Conservation (phyloP, 2,888 invertebrate species). For the Zeuzera pyrina region DNA sequence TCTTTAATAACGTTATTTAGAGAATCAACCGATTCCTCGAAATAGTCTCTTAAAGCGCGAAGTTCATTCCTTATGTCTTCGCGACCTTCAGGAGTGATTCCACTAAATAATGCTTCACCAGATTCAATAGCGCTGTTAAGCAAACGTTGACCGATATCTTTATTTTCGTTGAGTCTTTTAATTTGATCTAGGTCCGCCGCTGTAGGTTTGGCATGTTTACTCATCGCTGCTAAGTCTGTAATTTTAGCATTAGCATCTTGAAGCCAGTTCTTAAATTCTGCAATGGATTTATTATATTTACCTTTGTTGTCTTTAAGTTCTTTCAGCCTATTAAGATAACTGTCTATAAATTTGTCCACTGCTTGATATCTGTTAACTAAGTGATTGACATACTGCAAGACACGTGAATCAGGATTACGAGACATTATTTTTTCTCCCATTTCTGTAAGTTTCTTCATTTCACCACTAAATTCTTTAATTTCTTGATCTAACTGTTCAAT, state of each 20-base stretch:
- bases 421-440: slow-evolving; percentile 81
- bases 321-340: slow-evolving; percentile 80
- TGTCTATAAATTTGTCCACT: slow-evolving; percentile 79
- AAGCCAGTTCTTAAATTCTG: slow-evolving; percentile 85
- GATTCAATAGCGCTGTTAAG: slow-evolving; percentile 87
- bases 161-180: slow-evolving; percentile 79
- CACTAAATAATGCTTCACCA: slow-evolving; percentile 90
- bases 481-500: slow-evolving; percentile 75
- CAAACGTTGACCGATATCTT: slow-evolving; percentile 84
- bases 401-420: slow-evolving; percentile 87
- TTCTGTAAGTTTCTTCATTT: slow-evolving; percentile 77
- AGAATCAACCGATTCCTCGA: slow-evolving; percentile 88
- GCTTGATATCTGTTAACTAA: slow-evolving; percentile 83
- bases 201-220: slow-evolving; percentile 83
- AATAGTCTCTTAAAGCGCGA: slow-evolving; percentile 83
- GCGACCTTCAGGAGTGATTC: slow-evolving; percentile 89
- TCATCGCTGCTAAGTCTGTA: slow-evolving; percentile 79
- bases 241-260: slow-evolving; percentile 82
- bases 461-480: slow-evolving; percentile 75
- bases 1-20: slow-evolving; percentile 89
- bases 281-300: slow-evolving; percentile 77
- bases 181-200: slow-evolving; percentile 83
- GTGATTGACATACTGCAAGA: slow-evolving; percentile 85
- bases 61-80: slow-evolving; percentile 88
- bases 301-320: slow-evolving; percentile 80